Base-by-base conservation (phyloP, 2,888 invertebrate species). In the Bedellia somnulentella region DNA sequence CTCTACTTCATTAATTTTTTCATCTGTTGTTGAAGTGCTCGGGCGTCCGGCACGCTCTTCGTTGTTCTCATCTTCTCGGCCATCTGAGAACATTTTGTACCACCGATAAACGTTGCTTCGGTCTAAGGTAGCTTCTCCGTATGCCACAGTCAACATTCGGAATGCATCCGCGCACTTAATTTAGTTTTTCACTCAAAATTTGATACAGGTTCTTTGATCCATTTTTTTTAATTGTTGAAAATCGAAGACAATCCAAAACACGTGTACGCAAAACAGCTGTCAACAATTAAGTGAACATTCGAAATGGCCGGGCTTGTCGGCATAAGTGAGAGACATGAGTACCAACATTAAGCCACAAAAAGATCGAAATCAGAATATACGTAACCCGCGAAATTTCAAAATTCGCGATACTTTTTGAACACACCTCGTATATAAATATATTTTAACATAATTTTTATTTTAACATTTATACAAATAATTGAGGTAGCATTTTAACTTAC, bases 1-100 rank as follows among this genome's bases (percentile, higher is more conserved):
- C 28, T 42, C 42, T 32, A 40, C 35, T 41, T 31, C 30, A 37
- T 47, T 32, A 21, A 43, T 34, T 36, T 45, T 46, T 38, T 43
- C 44, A 30, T 46, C 37, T 30, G 40, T 46, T 41, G 33, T 41
- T 39, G 43, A 42, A 26, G 44, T 44, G 34, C 34, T 38, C n/a
- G 42, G 38, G 29, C 41, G 35, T 31, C 42, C 38, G 16, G 43
- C 34, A 35, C 41, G 39, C 5, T 30, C 17, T 21, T 42, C 41
- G 15, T 44, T 40, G 17, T 42, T 31, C 13, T 33, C 36, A 13
- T 37, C 33, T 26, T 42, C 37, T n/a, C 34, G 31, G 22, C 38
- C 40, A 28, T 37, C 18, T 18, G 5, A 9, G 18, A 18, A 18
- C 24, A 30, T 5, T 9, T 18, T 18, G 9, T 18, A 18, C 18